Evolutionary conservation across 2,888 invertebrate species (phyloP), one percentile per base, ranked within the genome.

Genomic region (Apamea anceps): DNA sequence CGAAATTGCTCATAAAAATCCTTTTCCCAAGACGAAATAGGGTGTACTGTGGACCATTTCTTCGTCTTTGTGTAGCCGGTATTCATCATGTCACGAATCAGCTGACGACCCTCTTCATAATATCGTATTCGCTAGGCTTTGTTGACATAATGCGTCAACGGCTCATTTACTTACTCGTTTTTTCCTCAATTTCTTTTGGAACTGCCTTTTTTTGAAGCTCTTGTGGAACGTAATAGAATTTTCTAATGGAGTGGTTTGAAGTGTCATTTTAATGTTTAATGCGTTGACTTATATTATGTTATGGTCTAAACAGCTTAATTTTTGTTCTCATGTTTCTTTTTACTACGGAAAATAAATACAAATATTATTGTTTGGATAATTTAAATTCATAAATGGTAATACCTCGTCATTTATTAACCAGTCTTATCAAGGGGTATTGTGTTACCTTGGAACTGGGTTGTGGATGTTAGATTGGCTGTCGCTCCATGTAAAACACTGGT

Each of bases 81-180:
- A 81, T 87, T 87, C 79, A 79, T 85, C 67, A 79, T 70, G 81
- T 57, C 76, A 80, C 72, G 73, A 89, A 85, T 85, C 87, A 87
- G 70, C 72, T 72, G 74, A 87, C 73, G 72, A 76, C 80, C 85
- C 85, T 87, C 62, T 81, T 82, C 79, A 77, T 85, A 81, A 80
- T 2, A 75, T 54, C 25, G 62, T n/a, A 42, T 62, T 42, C n/a
- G 62, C 54, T 48, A 60, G 68, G 66, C 85, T 82, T 84, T 85
- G 88, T 88, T 78, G 84, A 78, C 79, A 67, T 85, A 87, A 85
- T 87, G 79, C 62, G 81, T 81, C 81, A 80, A 85, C 84, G 85
- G 87, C 79, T 88, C 88, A 89, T 88, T 88, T 87, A 85, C 79
- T 71, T 79, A 85, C 76, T 72, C 71, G 32, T 54, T 73, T 45